Base-by-base conservation (phyloP, 2,113 vertebrate species). In the Gymnorhina tibicen region DNA sequence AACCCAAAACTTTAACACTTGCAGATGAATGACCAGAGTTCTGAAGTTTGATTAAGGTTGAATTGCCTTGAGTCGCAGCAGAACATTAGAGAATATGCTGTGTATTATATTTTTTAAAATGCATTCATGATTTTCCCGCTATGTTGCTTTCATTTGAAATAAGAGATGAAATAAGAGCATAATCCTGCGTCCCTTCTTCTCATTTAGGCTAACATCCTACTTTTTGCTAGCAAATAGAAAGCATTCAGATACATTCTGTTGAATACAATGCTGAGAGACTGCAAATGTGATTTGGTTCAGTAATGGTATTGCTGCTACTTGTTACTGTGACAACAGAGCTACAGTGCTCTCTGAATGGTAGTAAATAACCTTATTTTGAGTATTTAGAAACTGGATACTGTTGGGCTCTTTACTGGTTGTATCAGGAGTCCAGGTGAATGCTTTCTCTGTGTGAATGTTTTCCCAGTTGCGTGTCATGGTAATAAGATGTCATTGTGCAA, bases 21-120 rank as follows among this genome's bases (percentile, higher is more conserved):
- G 88, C 87, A 95, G 96, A 84, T 85, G 77, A 94, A 96, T 92
- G 77, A 93, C n/a, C 19, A 5, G 72, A 83, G 64, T 92, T 96
- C 73, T 91, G 86, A 96, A 78, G 52, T 47, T 39, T 86, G 77
- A 87, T 95, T 39, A 80, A 67, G 39, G 67, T 32, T 94, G 77
- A 92, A 80, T 89, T 93, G 64, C 44, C 78, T 68, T 91, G 14
- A 60, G 74, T 66, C 2, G 2, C 46, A 82, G 67, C 46, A 87
- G 53, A 80, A 85, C 46, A 58, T 79, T 80, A 82, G n/a, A 42
- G 67, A 82, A 74, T 73, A 74, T 47, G 22, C 39, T 67, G 17
- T 52, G 64, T 58, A 62, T 85, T 94, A 17, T 64, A 62, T 82
- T 94, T 90, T 64, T 10, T 18, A 85, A 93, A 55, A 55, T 67